Conservation (phyloP, 1,140 invertebrate species). For the Nylanderia fulva region DNA sequence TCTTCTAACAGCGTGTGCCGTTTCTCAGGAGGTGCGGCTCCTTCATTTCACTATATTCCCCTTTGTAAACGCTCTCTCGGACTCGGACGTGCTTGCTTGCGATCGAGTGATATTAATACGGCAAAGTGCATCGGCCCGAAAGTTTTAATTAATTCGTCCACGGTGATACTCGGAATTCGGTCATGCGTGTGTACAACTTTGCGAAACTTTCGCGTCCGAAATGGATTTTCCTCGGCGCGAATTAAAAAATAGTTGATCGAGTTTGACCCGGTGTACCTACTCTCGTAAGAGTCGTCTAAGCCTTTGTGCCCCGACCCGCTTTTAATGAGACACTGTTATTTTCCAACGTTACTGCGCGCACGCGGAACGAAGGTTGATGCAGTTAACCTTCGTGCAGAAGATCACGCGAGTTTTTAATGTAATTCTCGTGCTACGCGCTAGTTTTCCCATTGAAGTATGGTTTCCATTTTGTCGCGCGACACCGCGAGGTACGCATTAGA, state of each 20-base stretch:
- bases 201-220: conserved; percentile 27
- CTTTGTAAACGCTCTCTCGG: conserved; percentile 13
- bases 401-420: conserved; percentile 60
- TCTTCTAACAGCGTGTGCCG: conserved; percentile 17
- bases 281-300: not conserved
- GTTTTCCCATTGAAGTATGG: conserved; percentile 43
- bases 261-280: conserved; percentile 8
- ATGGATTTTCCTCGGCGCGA: conserved; percentile 30
- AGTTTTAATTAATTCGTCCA: conserved; percentile 64
- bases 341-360: not conserved
- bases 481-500: conserved; percentile 5
- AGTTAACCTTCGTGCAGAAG: conserved; percentile 55
- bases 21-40: conserved; percentile 42
- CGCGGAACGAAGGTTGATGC: conserved; percentile 52
- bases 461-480: conserved; percentile 25
- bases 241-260: conserved; percentile 60
- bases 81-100: not conserved
- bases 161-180: conserved; percentile 40
- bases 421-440: conserved; percentile 54
- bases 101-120: conserved; percentile 63
- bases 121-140: conserved; percentile 27
- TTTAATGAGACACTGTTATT: conserved; percentile 9
- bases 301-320: conserved; percentile 20
- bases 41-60: conserved; percentile 63
- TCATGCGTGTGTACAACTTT: not conserved